Evolutionary conservation across 1,140 invertebrate species (phyloP).

Genomic region (Aphelinus certus): DNA sequence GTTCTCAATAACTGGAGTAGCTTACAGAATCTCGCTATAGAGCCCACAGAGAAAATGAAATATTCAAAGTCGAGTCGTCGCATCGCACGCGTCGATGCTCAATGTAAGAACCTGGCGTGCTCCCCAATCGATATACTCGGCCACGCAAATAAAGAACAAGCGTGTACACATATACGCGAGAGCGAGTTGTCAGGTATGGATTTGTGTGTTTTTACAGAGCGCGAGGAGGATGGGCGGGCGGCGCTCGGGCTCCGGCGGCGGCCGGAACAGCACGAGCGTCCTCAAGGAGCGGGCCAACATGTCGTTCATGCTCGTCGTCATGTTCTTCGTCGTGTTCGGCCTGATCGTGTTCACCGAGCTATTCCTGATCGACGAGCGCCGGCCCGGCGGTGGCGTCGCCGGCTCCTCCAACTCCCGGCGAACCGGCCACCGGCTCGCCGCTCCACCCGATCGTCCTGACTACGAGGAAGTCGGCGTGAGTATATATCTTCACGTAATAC

Average conservation of each 20-base stretch:
- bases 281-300: conserved; percentile 79
- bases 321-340: conserved; percentile 89
- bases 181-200: neutral
- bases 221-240: conserved; percentile 56
- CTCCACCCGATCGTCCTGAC: conserved; percentile 61
- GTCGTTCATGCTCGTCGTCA: conserved; percentile 88
- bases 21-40: no score
- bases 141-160: no score
- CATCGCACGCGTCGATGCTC: neutral
- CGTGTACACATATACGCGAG: neutral
- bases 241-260: conserved; percentile 48
- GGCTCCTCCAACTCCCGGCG: conserved; percentile 63
- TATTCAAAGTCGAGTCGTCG: no score
- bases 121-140: conserved; percentile 10
- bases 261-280: conserved; percentile 64
- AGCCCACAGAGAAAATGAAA: no score
- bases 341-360: conserved; percentile 86
- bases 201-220: conserved; percentile 37
- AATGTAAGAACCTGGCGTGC: neutral
- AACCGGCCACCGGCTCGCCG: conserved; percentile 55
- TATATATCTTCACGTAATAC: conserved; percentile 13
- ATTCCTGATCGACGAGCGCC: conserved; percentile 76
- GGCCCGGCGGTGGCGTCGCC: conserved; percentile 57
- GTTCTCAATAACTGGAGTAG: no score
- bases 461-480: conserved; percentile 65